Evolutionary conservation across 2,888 invertebrate genomes (phyloP), one percentile per base, ranked within the genome.

Genomic region (Myopa testacea): DNA sequence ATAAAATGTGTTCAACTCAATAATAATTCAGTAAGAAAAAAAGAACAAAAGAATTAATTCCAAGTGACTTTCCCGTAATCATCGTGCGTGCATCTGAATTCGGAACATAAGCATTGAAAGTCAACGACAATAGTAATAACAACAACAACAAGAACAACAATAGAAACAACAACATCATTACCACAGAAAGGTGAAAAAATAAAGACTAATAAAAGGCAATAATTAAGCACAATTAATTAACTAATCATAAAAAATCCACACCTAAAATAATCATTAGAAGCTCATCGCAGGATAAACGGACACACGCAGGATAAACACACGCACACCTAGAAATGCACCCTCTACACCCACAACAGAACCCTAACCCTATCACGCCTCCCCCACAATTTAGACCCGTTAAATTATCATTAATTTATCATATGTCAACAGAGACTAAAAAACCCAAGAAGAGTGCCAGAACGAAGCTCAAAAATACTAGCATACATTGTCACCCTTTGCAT

Each of bases 171-270:
- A 26, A 26, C 26, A 26, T 26, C 1, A 26, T 26, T 26, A 26
- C 26, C 26, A 38, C 63, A 65, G 50, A 63, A 70, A 70, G 70
- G 62, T 50, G 34, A 38, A 26, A 26, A 26, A 26, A 26, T 26
- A 73, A 45, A 63, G 70, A 40, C 63, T 76, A 50, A 62, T 62
- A 70, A 70, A 76, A 62, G 26, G 34, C 69, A 71, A 71, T 71
- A 72, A 73, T 62, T 50, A 73, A 73, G 12, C 63, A 45, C 50
- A 68, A 75, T 75, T 75, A 75, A 69, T 75, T 68, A 68, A 52
- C n/a, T 75, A 69, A 69, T 69, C 40, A 69, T 75, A 62, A 60
- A 68, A 75, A 75, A 69, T 75, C 58, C 75, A 68, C 75, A 75
- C 75, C 75, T 75, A 65, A 52, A 63, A 65, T 38, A 65, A 65